A percentile compares a stretch with the other conserved stretches of the same genome.
Conservation (phyloP, 1,140 invertebrate genomes). For the Hylaeus anthracinus region DNA sequence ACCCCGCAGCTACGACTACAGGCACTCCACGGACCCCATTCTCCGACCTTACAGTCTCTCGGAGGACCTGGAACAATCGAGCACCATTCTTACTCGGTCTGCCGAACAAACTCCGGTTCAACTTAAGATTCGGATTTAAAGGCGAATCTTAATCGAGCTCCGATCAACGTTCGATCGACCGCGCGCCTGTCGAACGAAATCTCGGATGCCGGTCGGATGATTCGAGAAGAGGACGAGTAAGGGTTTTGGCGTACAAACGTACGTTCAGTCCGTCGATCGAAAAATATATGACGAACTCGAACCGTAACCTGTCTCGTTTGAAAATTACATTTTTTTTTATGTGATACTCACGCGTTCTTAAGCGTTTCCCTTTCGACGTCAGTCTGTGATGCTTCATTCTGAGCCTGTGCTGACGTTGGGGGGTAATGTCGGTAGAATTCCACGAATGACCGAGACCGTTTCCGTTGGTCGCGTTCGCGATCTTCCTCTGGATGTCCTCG, state of each 20-base stretch:
- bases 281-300: no score
- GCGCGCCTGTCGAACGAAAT: no score
- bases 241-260: no score
- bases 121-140: slow-evolving; percentile 5
- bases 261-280: no score
- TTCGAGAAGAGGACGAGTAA: no score
- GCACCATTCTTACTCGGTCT: background rate
- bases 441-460: slow-evolving; percentile 35
- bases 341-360: slow-evolving; percentile 71
- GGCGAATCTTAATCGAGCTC: background rate
- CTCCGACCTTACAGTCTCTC: slow-evolving; percentile 91
- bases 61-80: slow-evolving; percentile 78
- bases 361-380: slow-evolving; percentile 72
- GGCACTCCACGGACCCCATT: slow-evolving; percentile 92
- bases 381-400: slow-evolving; percentile 76
- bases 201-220: no score
- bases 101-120: background rate
- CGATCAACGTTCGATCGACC: slow-evolving; percentile 1
- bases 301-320: no score
- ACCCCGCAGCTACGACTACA: slow-evolving; percentile 94
- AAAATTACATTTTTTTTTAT: no score
- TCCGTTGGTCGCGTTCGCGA: slow-evolving; percentile 65
- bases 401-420: slow-evolving; percentile 71
- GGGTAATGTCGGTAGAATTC: slow-evolving; percentile 58
- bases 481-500: slow-evolving; percentile 74